Conservation (phyloP, 2,113 vertebrate genomes). For the Melanerpes aurifrons region DNA sequence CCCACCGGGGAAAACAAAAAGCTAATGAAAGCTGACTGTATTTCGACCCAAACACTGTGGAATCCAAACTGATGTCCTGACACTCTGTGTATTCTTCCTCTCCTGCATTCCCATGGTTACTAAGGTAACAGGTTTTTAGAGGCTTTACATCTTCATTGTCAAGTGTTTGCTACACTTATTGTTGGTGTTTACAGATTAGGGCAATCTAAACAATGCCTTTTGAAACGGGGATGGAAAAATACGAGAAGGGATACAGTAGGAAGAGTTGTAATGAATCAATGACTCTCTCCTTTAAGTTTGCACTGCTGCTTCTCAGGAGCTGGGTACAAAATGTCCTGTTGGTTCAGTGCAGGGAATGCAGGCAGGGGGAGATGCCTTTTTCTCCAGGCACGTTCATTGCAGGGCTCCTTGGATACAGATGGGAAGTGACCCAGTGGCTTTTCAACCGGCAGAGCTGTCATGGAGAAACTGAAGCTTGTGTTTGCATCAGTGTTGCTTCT, state of each 20-base stretch:
- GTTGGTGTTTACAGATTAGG: conserved; percentile 84
- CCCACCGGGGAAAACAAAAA: conserved; percentile 87
- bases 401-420: background rate
- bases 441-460: background rate
- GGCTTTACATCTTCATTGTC: conserved; percentile 86
- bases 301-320: background rate
- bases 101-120: conserved; percentile 84
- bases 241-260: conserved; percentile 76
- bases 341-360: background rate
- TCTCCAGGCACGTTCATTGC: background rate
- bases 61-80: conserved; percentile 79
- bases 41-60: conserved; percentile 78
- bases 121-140: conserved; percentile 86
- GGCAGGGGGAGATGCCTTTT: background rate
- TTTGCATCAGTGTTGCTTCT: background rate
- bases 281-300: conserved; percentile 27
- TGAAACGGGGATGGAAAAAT: conserved; percentile 68
- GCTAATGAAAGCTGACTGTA: conserved; percentile 86
- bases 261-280: conserved; percentile 76
- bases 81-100: conserved; percentile 81
- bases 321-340: background rate
- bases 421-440: background rate
- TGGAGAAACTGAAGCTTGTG: background rate
- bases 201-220: conserved; percentile 81
- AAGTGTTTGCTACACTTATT: conserved; percentile 85